phyloP scores from a whole-genome alignment of 1,140 invertebrate species.

The Orussus abietinus region DNA sequence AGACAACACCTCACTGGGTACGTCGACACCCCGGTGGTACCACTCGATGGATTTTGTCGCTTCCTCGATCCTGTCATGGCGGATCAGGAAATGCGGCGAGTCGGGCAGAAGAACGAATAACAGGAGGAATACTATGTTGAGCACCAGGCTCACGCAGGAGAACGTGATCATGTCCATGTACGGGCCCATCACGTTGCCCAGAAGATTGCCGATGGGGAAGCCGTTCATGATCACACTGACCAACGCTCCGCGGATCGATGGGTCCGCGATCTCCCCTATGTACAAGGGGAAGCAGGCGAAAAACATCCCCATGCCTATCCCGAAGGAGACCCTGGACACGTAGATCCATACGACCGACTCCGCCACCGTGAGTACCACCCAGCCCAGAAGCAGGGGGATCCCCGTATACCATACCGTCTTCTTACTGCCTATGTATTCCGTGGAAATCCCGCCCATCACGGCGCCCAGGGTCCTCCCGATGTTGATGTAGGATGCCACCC shows the following conservation, averaged over 20 bases:
- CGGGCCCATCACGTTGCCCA: conserved; percentile 65
- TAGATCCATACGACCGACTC: conserved; percentile 54
- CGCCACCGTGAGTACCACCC: conserved; percentile 59
- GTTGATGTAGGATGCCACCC: conserved; percentile 60
- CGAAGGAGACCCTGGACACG: conserved; percentile 54
- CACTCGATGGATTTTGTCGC: conserved; percentile 45
- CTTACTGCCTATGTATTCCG: conserved; percentile 62
- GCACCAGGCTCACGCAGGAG: conserved; percentile 56
- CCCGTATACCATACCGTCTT: conserved; percentile 58
- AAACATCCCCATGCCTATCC: conserved; percentile 62
- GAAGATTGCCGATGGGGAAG: conserved; percentile 59
- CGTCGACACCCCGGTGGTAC: conserved; percentile 30
- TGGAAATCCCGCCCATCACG: conserved; percentile 30
- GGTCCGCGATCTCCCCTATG: conserved; percentile 62
- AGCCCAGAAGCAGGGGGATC: conserved; percentile 61
- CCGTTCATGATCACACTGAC: conserved; percentile 54
- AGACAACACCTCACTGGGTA: conserved; percentile 23
- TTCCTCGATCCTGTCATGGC: conserved; percentile 56
- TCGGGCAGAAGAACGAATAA: conserved; percentile 67
- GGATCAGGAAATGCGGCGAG: conserved; percentile 66
- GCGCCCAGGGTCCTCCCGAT: conserved; percentile 44
- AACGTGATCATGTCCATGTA: conserved; percentile 57
- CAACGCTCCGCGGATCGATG: conserved; percentile 64
- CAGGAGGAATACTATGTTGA: conserved; percentile 57
- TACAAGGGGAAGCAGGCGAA: conserved; percentile 65